Conservation (phyloP, 2,888 invertebrate genomes). For the Nomada flava region DNA sequence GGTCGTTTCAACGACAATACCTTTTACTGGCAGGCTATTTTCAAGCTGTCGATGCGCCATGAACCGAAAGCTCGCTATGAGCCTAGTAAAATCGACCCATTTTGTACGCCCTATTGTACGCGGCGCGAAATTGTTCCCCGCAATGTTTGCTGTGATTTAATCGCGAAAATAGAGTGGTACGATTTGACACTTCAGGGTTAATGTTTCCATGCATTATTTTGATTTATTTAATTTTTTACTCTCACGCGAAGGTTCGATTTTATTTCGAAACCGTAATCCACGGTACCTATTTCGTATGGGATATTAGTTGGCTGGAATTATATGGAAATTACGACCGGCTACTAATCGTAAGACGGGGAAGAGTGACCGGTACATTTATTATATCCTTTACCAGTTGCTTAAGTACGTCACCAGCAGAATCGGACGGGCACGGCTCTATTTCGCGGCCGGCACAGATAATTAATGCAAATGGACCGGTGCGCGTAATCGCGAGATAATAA, state of each 20-base stretch:
- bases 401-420: constrained; percentile 61
- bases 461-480: constrained; percentile 69
- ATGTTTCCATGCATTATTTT: neutral
- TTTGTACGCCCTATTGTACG: constrained; percentile 30
- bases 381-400: constrained; percentile 59
- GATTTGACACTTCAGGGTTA: neutral
- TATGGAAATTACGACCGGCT: constrained; percentile 8
- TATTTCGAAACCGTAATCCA: neutral
- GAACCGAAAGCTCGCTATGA: constrained; percentile 51
- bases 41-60: constrained; percentile 62
- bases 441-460: constrained; percentile 61
- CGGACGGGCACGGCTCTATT: constrained; percentile 51
- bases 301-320: constrained; percentile 18
- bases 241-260: neutral
- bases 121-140: neutral
- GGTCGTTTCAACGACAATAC: constrained; percentile 69
- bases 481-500: constrained; percentile 72
- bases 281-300: neutral
- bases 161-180: neutral
- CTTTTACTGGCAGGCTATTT: constrained; percentile 56
- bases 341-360: neutral
- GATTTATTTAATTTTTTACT: neutral
- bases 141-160: constrained; percentile 14
- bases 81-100: constrained; percentile 50
- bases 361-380: constrained; percentile 50